Evolutionary conservation across 2,888 invertebrate genomes (phyloP).

Genomic region (Drosophila mayaguana): DNA sequence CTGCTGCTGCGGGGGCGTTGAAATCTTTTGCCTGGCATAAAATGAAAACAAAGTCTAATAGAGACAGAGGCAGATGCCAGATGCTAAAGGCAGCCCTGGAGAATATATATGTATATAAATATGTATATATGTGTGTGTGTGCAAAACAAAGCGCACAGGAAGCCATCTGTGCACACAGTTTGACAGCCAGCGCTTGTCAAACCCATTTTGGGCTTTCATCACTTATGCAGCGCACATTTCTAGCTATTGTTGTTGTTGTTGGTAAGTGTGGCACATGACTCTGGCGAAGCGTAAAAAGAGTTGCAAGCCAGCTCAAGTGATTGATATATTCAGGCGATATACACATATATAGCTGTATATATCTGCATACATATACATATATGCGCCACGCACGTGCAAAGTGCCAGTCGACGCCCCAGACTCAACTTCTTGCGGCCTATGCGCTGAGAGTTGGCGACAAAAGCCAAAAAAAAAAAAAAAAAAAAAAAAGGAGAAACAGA

Average conservation of each 20-base stretch:
- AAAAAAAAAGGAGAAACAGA: neutral
- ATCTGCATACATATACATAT: neutral
- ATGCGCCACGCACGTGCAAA: constrained; percentile 65
- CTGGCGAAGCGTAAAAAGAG: constrained; percentile 44
- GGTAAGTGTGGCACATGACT: constrained; percentile 60
- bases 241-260: neutral
- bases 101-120: no score
- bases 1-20: constrained; percentile 52
- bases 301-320: constrained; percentile 55
- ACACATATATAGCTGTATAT: neutral
- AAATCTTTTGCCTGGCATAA: constrained; percentile 55
- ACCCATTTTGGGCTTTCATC: constrained; percentile 36
- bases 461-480: constrained; percentile 1
- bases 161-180: constrained; percentile 39
- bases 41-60: constrained; percentile 64
- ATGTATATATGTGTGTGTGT: no score
- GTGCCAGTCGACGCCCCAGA: constrained; percentile 23
- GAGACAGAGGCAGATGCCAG: constrained; percentile 21
- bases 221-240: constrained; percentile 62
- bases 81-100: neutral
- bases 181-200: constrained; percentile 39
- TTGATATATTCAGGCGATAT: constrained; percentile 52
- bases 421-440: neutral
- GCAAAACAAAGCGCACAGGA: constrained; percentile 53
- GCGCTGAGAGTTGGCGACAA: constrained; percentile 11